phyloP scores from a whole-genome alignment of 2,888 invertebrate species.

The Hipparchia sbordonii region DNA sequence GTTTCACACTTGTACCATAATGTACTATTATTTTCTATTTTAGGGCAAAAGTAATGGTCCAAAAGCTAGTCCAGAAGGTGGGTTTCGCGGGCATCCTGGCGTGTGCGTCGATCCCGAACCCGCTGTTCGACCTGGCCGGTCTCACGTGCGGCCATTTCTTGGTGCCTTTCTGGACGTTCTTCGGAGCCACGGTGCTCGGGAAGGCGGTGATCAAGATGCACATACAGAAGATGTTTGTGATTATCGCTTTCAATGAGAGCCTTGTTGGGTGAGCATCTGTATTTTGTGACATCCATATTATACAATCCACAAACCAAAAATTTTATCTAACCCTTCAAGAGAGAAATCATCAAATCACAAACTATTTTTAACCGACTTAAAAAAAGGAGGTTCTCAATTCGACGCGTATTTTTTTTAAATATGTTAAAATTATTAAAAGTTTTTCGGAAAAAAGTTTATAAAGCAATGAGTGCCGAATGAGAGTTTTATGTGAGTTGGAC shows the following conservation, averaged over 20 bases:
- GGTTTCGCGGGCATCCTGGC: constrained; percentile 98
- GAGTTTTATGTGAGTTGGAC: no score
- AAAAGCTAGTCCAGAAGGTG: constrained; percentile 94
- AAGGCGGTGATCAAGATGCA: constrained; percentile 99
- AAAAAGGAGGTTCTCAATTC: no score
- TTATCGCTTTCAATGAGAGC: constrained; percentile 97
- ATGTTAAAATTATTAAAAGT: no score
- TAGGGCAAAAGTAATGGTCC: constrained; percentile 92
- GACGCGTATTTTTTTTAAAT: no score
- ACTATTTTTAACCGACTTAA: no score
- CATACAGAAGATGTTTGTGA: constrained; percentile 98
- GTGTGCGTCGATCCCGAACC: constrained; percentile 99
- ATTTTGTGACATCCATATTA: neutral
- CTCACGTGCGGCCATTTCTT: constrained; percentile 99
- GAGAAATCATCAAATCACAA: no score
- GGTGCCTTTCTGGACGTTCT: constrained; percentile 99
- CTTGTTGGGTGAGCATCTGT: constrained; percentile 87
- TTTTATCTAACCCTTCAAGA: no score
- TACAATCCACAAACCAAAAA: no score
- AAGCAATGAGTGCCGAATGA: no score
- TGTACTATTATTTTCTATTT: constrained; percentile 35
- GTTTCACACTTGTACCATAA: no score
- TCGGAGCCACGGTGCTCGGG: constrained; percentile 98
- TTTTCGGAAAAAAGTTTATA: no score
- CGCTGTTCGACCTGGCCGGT: constrained; percentile 98